Evolutionary conservation across 1,140 invertebrate species (phyloP).

Genomic region (Ctenoplectra terminalis): DNA sequence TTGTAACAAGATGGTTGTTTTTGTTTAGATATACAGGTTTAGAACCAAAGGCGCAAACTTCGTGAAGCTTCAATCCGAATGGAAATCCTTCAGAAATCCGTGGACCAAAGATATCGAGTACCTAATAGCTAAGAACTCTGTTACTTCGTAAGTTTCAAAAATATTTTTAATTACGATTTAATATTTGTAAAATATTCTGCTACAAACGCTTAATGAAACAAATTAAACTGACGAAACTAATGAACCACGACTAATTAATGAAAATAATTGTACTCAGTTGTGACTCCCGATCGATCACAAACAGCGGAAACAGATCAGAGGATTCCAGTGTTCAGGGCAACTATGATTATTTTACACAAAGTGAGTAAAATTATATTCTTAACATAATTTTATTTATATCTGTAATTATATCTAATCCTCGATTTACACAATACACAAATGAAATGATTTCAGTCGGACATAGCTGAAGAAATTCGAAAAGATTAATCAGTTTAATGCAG

Average conservation of each 20-base stretch:
- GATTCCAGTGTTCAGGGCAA: constrained; percentile 82
- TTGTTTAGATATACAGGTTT: constrained; percentile 88
- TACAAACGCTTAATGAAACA: not conserved
- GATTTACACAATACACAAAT: not conserved
- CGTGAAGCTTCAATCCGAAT: constrained; percentile 90
- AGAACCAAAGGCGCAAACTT: constrained; percentile 90
- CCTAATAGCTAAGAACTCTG: constrained; percentile 92
- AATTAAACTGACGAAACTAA: too few species aligned
- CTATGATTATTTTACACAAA: constrained; percentile 85
- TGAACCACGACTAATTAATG: too few species aligned
- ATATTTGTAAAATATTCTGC: not conserved
- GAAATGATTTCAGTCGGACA: not conserved
- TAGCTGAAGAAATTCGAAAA: not conserved
- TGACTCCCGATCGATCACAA: constrained; percentile 83
- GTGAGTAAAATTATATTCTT: constrained; percentile 76
- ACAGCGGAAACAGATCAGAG: constrained; percentile 80
- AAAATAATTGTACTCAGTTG: constrained; percentile 72
- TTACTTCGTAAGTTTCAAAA: constrained; percentile 84
- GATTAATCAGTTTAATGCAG: not conserved
- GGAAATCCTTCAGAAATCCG: constrained; percentile 94
- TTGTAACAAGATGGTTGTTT: too few species aligned
- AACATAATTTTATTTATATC: not conserved
- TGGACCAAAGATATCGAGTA: constrained; percentile 97
- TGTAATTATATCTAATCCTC: not conserved
- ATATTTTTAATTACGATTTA: not conserved